These are phyloP conservation scores for Eupithecia centaureata DNA, from an alignment of 2,888 invertebrate genomes.

Conservation along the genomic window DNA sequence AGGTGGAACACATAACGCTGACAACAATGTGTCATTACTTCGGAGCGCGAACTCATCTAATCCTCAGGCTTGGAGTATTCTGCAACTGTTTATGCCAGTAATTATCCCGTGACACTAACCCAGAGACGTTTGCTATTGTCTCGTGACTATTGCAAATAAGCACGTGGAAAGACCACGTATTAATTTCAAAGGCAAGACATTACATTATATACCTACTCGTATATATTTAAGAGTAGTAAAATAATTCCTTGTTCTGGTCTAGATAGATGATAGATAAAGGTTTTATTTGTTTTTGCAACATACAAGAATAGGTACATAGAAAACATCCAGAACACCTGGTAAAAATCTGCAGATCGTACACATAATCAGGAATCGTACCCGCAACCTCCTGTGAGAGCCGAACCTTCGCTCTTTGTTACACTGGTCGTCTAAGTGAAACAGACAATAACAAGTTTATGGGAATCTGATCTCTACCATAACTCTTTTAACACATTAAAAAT, in stretches of 20 bases:
- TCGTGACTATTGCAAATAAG: conserved; percentile 38
- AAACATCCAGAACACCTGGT: no score
- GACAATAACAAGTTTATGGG: not conserved
- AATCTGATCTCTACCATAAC: not conserved
- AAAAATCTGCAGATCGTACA: no score
- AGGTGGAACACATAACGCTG: conserved; percentile 10
- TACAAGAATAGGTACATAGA: no score
- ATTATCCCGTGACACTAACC: conserved; percentile 51
- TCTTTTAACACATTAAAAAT: not conserved
- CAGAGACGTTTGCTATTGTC: conserved; percentile 45
- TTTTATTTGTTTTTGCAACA: no score
- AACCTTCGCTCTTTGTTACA: no score
- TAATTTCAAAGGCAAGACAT: not conserved
- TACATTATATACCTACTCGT: no score
- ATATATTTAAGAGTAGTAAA: no score
- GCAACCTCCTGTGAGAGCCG: no score
- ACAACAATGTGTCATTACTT: conserved; percentile 41
- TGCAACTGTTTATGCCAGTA: conserved; percentile 50
- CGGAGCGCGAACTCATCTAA: conserved; percentile 52
- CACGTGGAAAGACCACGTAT: conserved; percentile 11
- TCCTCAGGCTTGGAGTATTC: conserved; percentile 49
- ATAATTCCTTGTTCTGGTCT: no score
- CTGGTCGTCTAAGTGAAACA: no score
- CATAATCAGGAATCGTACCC: no score
- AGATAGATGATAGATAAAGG: no score